These are phyloP conservation scores for Nemurella pictetii DNA, from an alignment of 2,888 invertebrate species.

Conservation along the genomic window DNA sequence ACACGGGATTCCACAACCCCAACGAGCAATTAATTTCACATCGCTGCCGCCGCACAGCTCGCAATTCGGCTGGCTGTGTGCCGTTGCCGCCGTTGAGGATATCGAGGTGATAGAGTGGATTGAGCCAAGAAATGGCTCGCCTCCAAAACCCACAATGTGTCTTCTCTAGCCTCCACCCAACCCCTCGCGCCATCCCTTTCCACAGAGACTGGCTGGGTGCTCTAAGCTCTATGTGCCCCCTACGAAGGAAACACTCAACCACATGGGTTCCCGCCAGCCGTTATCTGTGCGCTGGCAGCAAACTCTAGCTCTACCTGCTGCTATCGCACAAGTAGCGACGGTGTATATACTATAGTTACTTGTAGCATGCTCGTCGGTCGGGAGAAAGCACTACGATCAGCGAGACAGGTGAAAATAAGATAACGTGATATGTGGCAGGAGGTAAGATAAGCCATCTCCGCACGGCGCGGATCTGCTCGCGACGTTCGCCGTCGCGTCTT, in stretches of 20 bases:
- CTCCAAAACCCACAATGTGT: slow-evolving; percentile 33
- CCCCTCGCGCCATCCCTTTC: not conserved
- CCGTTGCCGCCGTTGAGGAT: not conserved
- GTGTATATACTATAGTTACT: too few species aligned
- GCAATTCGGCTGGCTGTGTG: slow-evolving; percentile 13
- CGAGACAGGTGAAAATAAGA: not conserved
- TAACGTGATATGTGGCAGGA: not conserved
- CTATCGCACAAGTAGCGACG: too few species aligned
- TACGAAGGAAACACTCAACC: not conserved
- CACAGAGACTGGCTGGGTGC: not conserved
- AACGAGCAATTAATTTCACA: slow-evolving; percentile 36
- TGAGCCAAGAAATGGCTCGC: slow-evolving; percentile 24
- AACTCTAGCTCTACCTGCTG: not conserved
- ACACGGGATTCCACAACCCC: slow-evolving; percentile 29
- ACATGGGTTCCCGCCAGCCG: not conserved
- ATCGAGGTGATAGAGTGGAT: slow-evolving; percentile 12
- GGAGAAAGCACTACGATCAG: not conserved
- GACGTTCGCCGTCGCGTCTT: not conserved
- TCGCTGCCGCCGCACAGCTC: not conserved
- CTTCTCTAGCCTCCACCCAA: slow-evolving; percentile 15
- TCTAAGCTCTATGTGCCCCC: not conserved
- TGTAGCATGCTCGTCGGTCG: not conserved
- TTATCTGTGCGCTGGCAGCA: not conserved
- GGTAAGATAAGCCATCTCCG: not conserved
- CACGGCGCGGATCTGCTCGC: not conserved